Evolutionary conservation across 2,113 vertebrate species (phyloP).

Genomic region (Catagonus wagneri): DNA sequence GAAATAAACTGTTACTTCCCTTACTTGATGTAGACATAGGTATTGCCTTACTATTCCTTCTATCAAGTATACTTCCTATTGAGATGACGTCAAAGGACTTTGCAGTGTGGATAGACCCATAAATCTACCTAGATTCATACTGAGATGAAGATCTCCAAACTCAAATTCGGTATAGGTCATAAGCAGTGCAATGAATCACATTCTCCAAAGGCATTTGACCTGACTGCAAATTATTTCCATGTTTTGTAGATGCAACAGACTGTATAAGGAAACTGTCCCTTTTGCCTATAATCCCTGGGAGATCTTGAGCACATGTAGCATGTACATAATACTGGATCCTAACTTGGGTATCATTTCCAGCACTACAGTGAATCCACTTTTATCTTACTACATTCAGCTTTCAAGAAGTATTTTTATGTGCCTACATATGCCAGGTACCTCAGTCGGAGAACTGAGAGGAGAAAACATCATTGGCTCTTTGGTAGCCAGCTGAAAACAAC

Average conservation of each 20-base stretch:
- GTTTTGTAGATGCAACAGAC: conserved; percentile 71
- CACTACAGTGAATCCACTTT: neutral
- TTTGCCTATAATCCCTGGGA: neutral
- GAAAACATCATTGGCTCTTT: neutral
- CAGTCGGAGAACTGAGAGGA: neutral
- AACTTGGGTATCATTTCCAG: neutral
- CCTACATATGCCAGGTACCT: neutral
- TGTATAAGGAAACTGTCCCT: conserved; percentile 37
- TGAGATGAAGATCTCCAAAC: conserved; percentile 84
- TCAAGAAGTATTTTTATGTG: conserved; percentile 14
- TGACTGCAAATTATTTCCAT: conserved; percentile 82
- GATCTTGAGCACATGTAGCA: neutral
- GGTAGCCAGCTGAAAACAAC: neutral
- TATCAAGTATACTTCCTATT: conserved; percentile 64
- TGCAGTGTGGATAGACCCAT: conserved; percentile 76
- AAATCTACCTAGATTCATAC: conserved; percentile 82
- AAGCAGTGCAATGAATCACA: conserved; percentile 82
- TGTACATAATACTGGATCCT: neutral
- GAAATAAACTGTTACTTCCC: conserved; percentile 12
- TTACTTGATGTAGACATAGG: conserved; percentile 16
- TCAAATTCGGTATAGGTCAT: conserved; percentile 80
- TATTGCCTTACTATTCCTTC: conserved; percentile 52
- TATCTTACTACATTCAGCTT: neutral
- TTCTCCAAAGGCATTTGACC: conserved; percentile 80
- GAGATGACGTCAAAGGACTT: conserved; percentile 82